phyloP scores from a whole-genome alignment of 2,888 invertebrate genomes.

The Hydroisotoma schaefferi region DNA sequence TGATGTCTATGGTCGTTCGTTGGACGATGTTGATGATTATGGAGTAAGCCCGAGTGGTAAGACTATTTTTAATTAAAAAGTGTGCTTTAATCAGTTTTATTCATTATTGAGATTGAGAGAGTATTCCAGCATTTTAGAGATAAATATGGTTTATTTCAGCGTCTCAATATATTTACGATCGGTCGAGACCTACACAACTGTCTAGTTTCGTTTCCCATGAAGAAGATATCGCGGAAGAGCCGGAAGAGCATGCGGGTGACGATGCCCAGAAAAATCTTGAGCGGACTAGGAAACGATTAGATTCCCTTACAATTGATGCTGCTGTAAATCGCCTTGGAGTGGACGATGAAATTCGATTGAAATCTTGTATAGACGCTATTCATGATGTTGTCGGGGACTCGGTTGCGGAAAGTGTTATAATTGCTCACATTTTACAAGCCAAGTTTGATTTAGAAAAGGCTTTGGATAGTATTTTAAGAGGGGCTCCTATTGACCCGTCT shows the following conservation, averaged over 20 bases:
- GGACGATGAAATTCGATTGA: constrained; percentile 68
- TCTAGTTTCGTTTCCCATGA: constrained; percentile 67
- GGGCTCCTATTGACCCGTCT: constrained; percentile 51
- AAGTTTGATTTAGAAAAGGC: constrained; percentile 70
- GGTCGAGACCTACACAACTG: constrained; percentile 57
- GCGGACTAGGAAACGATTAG: constrained; percentile 34
- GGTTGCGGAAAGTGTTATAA: constrained; percentile 67
- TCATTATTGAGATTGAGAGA: not conserved
- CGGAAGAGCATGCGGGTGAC: constrained; percentile 60
- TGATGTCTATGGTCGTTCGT: constrained; percentile 87
- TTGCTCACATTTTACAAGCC: constrained; percentile 67
- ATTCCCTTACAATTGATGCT: constrained; percentile 52
- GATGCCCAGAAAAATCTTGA: constrained; percentile 53
- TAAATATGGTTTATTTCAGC: constrained; percentile 22
- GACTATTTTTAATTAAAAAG: constrained; percentile 7
- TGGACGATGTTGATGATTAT: constrained; percentile 91
- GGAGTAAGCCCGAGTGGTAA: constrained; percentile 77
- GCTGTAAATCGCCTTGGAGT: constrained; percentile 63
- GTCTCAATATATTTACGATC: constrained; percentile 76
- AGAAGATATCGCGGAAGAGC: constrained; percentile 55
- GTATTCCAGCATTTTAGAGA: not conserved
- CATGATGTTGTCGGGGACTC: constrained; percentile 74
- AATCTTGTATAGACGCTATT: constrained; percentile 79
- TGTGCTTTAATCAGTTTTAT: constrained; percentile 13
- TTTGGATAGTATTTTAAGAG: constrained; percentile 67